A percentile compares a stretch with the other conserved stretches of the same genome.
Evolutionary conservation across 1,140 invertebrate species (phyloP).

Genomic region (Drosophila fuyamai): DNA sequence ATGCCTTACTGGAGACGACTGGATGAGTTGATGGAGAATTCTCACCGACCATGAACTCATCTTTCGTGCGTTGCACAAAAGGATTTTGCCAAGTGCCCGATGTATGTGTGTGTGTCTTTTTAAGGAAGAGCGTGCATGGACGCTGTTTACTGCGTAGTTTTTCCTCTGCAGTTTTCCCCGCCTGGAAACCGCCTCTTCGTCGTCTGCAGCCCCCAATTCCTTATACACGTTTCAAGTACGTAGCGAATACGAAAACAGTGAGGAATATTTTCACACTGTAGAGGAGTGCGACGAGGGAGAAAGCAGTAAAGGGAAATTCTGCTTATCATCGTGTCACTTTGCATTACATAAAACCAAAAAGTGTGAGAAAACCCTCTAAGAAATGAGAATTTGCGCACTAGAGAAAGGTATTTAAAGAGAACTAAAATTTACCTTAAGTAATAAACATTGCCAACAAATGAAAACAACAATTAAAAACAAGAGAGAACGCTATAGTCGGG

Average conservation of each 20-base stretch:
- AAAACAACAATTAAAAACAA: background rate
- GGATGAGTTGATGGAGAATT: slow-evolving; percentile 18
- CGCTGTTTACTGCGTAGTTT: slow-evolving; percentile 71
- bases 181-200: slow-evolving; percentile 12
- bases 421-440: slow-evolving; percentile 2
- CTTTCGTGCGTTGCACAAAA: slow-evolving; percentile 48
- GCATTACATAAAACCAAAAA: slow-evolving; percentile 41
- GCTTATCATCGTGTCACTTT: slow-evolving; percentile 37
- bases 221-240: slow-evolving; percentile 72
- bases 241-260: slow-evolving; percentile 62
- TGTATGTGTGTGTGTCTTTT: slow-evolving; percentile 13
- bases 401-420: background rate
- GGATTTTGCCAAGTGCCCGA: slow-evolving; percentile 51
- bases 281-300: background rate
- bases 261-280: slow-evolving; percentile 56
- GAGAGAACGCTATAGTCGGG: too few relatives aligned
- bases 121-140: slow-evolving; percentile 37
- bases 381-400: slow-evolving; percentile 1
- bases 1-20: slow-evolving; percentile 38
- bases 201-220: slow-evolving; percentile 46
- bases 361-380: background rate
- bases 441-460: background rate
- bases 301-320: slow-evolving; percentile 13
- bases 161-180: slow-evolving; percentile 47
- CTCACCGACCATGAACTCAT: slow-evolving; percentile 65